phyloP scores from a whole-genome alignment of 2,113 vertebrate species.

The Baryphthengus martii region DNA sequence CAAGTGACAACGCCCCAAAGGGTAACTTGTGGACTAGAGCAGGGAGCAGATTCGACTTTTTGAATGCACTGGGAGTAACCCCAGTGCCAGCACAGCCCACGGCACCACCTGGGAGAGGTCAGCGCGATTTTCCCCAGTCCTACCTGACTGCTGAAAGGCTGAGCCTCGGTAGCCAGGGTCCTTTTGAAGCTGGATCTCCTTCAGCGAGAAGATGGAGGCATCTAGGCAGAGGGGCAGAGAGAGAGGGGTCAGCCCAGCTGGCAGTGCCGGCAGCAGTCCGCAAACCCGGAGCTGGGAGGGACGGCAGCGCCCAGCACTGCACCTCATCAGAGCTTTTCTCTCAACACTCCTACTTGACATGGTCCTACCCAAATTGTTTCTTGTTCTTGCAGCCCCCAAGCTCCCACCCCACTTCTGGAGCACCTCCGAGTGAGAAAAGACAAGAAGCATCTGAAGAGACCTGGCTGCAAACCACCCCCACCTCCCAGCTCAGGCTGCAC shows the following conservation, averaged over 20 bases:
- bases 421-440: neutral
- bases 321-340: neutral
- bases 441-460: neutral
- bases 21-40: neutral
- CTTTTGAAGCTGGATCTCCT: constrained; percentile 92
- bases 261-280: neutral
- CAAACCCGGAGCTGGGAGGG: neutral
- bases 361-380: neutral
- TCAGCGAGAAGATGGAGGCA: constrained; percentile 90
- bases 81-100: rapidly evolving
- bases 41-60: neutral
- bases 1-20: neutral
- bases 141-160: constrained; percentile 90
- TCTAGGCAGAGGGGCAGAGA: constrained; percentile 65
- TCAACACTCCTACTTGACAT: rapidly evolving
- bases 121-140: neutral
- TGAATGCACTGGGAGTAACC: neutral
- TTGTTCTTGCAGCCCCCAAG: neutral
- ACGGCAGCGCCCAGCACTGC: neutral
- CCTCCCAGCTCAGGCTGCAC: neutral
- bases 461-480: neutral
- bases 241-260: neutral
- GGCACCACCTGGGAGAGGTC: neutral
- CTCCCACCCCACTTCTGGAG: neutral
- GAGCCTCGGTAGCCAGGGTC: constrained; percentile 89